phyloP scores from a whole-genome alignment of 2,888 invertebrate genomes.

The Drosophila acutilabella region DNA sequence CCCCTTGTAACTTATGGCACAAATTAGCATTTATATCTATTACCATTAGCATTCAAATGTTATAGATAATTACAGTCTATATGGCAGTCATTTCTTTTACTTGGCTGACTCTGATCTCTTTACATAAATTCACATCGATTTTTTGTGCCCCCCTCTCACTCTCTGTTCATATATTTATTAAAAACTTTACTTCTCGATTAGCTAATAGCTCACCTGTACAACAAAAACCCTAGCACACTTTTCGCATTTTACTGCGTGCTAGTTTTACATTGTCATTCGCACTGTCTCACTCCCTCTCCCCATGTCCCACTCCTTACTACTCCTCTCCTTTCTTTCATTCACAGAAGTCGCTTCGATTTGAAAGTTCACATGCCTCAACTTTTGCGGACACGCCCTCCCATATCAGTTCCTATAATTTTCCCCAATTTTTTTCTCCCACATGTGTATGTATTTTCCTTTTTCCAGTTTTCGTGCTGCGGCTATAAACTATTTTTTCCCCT shows the following conservation, averaged over 20 bases:
- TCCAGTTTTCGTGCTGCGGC: conserved; percentile 20
- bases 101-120: too few species aligned
- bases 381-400: conserved; percentile 45
- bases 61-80: too few species aligned
- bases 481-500: conserved; percentile 16
- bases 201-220: neutral
- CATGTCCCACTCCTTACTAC: neutral
- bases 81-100: too few species aligned
- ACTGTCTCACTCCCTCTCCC: neutral
- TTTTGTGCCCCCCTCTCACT: too few species aligned
- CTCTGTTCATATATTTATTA: too few species aligned
- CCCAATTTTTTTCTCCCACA: conserved; percentile 28
- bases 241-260: neutral
- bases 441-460: neutral
- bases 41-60: too few species aligned
- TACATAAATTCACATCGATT: too few species aligned
- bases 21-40: too few species aligned
- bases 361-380: conserved; percentile 49
- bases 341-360: conserved; percentile 15
- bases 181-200: neutral
- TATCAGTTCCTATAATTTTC: conserved; percentile 64
- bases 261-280: neutral
- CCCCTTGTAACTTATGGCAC: too few species aligned
- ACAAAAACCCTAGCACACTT: neutral
- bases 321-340: neutral